These are phyloP conservation scores for Kryptolebias ocellatus DNA, from an alignment of 2,797 vertebrate genomes.

Conservation along the genomic window DNA sequence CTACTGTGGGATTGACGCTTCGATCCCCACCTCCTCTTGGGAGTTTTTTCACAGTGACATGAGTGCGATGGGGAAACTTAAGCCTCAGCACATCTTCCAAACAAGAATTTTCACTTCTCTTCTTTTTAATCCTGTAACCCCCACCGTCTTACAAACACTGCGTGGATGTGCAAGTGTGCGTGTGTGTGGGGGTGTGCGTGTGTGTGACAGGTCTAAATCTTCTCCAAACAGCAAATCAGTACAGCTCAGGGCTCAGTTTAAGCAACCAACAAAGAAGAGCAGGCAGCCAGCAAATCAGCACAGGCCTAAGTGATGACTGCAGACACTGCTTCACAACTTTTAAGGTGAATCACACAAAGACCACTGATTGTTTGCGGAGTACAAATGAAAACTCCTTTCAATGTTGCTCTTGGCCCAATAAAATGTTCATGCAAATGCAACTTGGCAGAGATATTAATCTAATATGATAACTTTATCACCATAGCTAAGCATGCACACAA, in stretches of 20 bases:
- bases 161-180: conserved; percentile 27
- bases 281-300: conserved; percentile 67
- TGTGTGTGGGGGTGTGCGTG: conserved; percentile 9
- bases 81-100: conserved; percentile 79
- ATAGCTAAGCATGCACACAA: too few relatives aligned
- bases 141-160: conserved; percentile 73
- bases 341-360: conserved; percentile 70
- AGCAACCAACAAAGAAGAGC: conserved; percentile 61
- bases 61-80: conserved; percentile 73
- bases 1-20: conserved; percentile 68
- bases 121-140: conserved; percentile 74
- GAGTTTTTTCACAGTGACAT: conserved; percentile 74
- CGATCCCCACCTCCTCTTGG: conserved; percentile 66
- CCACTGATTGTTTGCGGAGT: conserved; percentile 70
- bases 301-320: conserved; percentile 55
- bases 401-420: conserved; percentile 21
- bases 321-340: conserved; percentile 67
- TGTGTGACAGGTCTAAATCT: conserved; percentile 87
- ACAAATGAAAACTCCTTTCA: conserved; percentile 52
- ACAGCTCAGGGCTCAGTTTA: conserved; percentile 62
- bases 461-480: too few relatives aligned
- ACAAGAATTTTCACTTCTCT: conserved; percentile 84
- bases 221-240: conserved; percentile 79
- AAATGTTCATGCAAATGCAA: conserved; percentile 25
- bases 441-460: background rate